Evolutionary conservation across 1,140 invertebrate species (phyloP), one percentile per base, ranked within the genome.

Genomic region (Adelges cooleyi): DNA sequence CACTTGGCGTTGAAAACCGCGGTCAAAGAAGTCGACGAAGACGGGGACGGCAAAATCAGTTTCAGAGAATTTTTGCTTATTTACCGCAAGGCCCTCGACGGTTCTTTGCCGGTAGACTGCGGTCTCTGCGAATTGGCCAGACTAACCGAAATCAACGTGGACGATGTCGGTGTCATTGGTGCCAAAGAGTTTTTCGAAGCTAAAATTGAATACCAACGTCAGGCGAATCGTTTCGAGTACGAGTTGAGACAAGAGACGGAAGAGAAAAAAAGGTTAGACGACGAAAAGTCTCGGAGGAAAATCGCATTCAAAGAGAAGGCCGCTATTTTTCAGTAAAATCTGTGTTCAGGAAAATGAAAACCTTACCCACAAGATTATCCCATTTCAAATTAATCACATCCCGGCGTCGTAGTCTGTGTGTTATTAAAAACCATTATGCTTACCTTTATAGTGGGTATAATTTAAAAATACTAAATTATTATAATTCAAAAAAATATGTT

Each of bases 1-100:
- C 93, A 97, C 77, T 77, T 97, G 3, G 89, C 87, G 0, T 79
- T 97, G 6, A 96, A 96, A 73, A 84, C 84, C 33, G 96, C 96
- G 93, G 95, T 97, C 69, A 82, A 87, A 66, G 89, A 92, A 77
- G 88, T 95, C 15, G 92, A 95, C 73, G 92, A 94, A 75, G 92
- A 96, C 72, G 76, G 82, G 20, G 92, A 95, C 73, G 83, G 84
- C 33, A 89, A 86, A 72, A 90, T 95, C 67, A 92, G 87, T 69
- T 96, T 95, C 75, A 83, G 91, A 75, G 92, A 95, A 77, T 94
- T 92, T 73, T 77, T 92, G 66, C 74, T 92, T 59, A 92, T 93
- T 68, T 94, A 90, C 74, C 82, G 86, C 65, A 93, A 92, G 80
- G 90, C 90, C 1, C 81, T 83, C 66, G 87, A 87, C 48, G 90